These are phyloP conservation scores for Sesia apiformis DNA, from an alignment of 2,888 invertebrate species.

Conservation along the genomic window DNA sequence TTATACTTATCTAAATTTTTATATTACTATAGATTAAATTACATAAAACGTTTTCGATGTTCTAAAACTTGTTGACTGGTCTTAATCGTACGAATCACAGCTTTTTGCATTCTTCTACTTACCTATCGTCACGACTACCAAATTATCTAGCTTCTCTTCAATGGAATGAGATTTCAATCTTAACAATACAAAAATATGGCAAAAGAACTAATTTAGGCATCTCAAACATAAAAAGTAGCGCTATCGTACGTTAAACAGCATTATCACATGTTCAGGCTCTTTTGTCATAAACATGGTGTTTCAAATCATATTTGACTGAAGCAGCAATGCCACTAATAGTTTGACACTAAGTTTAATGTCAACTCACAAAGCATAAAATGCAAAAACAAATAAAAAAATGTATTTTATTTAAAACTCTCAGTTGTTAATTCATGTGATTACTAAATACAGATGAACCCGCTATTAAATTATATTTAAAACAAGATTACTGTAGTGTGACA, in stretches of 20 bases:
- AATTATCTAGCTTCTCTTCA: conserved; percentile 49
- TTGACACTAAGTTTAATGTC: no score
- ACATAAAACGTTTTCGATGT: conserved; percentile 73
- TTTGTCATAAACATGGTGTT: no score
- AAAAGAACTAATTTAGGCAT: conserved; percentile 24
- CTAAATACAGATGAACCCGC: no score
- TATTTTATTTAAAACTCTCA: no score
- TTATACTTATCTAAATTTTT: conserved; percentile 51
- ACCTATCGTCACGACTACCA: conserved; percentile 65
- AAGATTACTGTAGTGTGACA: neutral
- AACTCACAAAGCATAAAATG: no score
- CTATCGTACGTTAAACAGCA: no score
- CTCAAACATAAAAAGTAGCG: conserved; percentile 1
- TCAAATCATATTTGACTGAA: no score
- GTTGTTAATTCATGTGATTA: no score
- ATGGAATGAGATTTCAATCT: conserved; percentile 59
- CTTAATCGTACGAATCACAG: conserved; percentile 74
- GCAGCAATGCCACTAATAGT: no score
- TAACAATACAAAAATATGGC: conserved; percentile 56
- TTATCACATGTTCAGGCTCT: no score
- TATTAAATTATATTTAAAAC: no score
- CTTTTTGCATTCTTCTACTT: conserved; percentile 69
- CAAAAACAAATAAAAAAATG: no score
- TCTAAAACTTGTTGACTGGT: conserved; percentile 73
- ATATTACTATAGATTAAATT: conserved; percentile 52